Evolutionary conservation across 2,888 invertebrate genomes (phyloP).

Genomic region (Danaus chrysippus): DNA sequence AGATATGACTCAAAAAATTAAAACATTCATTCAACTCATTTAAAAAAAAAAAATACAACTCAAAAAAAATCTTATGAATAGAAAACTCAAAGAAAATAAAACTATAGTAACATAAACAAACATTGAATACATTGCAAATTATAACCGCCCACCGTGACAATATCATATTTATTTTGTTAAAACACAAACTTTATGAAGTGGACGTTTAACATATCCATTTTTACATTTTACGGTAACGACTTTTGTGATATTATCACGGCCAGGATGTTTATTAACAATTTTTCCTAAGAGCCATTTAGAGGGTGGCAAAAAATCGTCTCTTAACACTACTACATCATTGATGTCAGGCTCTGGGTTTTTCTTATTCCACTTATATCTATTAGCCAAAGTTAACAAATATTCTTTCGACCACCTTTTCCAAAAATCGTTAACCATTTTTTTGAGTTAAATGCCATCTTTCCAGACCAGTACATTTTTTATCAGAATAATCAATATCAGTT

Average conservation of each 20-base stretch:
- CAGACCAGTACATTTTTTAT: slow-evolving; percentile 14
- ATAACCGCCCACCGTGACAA: slow-evolving; percentile 1
- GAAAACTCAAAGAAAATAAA: too few species aligned
- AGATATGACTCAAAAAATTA: too few species aligned
- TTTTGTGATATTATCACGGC: slow-evolving; percentile 15
- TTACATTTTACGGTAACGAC: slow-evolving; percentile 5
- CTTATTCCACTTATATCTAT: slow-evolving; percentile 23
- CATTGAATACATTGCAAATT: too few species aligned
- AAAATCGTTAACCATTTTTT: slow-evolving; percentile 15
- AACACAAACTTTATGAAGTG: neutral
- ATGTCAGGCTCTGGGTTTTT: slow-evolving; percentile 18
- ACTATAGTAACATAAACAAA: too few species aligned
- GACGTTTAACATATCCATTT: neutral
- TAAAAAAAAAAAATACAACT: too few species aligned
- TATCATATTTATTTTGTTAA: neutral
- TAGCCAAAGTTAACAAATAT: slow-evolving; percentile 14
- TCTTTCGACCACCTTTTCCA: slow-evolving; percentile 24
- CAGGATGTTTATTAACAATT: slow-evolving; percentile 17
- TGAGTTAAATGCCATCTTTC: slow-evolving; percentile 26
- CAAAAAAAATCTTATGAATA: too few species aligned
- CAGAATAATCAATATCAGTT: slow-evolving; percentile 11
- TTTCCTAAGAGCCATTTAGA: slow-evolving; percentile 24
- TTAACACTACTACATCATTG: slow-evolving; percentile 25
- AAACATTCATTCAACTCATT: too few species aligned
- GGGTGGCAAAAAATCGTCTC: slow-evolving; percentile 25